These are phyloP conservation scores for Hippasteria phrygiana DNA, from an alignment of 53 echinoderm and acorn worm genomes.

Conservation along the genomic window DNA sequence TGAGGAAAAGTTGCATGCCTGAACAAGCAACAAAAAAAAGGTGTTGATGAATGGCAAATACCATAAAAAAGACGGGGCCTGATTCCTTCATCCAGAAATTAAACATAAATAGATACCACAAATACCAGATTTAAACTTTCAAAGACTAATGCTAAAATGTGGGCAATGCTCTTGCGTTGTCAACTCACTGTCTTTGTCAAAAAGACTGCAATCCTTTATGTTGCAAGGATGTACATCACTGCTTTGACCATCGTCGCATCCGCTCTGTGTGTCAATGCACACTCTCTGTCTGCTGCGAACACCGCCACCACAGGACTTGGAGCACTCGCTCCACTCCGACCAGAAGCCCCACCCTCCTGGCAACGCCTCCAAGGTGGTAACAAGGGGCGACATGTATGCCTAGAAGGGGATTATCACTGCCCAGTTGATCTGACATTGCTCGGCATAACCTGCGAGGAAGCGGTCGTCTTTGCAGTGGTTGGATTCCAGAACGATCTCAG, in stretches of 20 bases:
- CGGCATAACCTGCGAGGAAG: constrained; percentile 29
- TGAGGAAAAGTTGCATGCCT: too few species aligned
- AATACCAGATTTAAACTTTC: too few species aligned
- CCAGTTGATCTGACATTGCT: constrained; percentile 40
- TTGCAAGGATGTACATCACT: constrained; percentile 42
- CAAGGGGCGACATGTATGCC: constrained; percentile 3
- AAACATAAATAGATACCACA: too few species aligned
- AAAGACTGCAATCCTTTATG: constrained; percentile 44
- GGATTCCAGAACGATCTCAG: constrained; percentile 13
- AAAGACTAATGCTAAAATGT: too few species aligned
- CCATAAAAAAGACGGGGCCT: too few species aligned
- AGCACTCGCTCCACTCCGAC: constrained; percentile 68
- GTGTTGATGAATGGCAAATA: too few species aligned
- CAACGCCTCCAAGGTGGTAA: constrained; percentile 7
- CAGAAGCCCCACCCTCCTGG: constrained; percentile 76
- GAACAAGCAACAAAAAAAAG: too few species aligned
- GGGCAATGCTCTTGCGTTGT: too few species aligned
- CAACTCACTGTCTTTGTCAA: constrained; percentile 33
- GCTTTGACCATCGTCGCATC: constrained; percentile 18
- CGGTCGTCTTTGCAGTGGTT: not conserved
- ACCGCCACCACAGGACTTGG: constrained; percentile 67
- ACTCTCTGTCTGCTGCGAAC: constrained; percentile 48
- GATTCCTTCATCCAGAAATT: too few species aligned
- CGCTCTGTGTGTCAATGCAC: constrained; percentile 49
- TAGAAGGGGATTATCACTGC: constrained; percentile 26